phyloP scores from a whole-genome alignment of 2,113 vertebrate genomes.

The Triplophysa siluroides region DNA sequence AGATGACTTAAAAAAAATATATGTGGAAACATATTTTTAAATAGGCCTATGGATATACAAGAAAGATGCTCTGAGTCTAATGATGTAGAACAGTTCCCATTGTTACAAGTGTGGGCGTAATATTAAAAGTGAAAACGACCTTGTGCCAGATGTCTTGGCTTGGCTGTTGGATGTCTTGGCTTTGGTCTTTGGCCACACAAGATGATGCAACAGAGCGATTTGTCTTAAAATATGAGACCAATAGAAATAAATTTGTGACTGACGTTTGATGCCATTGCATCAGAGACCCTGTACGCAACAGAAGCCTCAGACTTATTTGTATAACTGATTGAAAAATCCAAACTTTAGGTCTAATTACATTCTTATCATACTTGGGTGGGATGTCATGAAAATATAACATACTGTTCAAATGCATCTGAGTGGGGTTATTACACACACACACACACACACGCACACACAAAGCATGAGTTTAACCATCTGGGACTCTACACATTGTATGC shows the following conservation, averaged over 20 bases:
- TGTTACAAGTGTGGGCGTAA: conserved; percentile 14
- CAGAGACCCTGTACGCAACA: conserved; percentile 15
- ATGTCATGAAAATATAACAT: too few relatives aligned
- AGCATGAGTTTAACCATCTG: conserved; percentile 14
- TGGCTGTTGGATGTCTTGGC: conserved; percentile 41
- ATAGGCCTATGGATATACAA: neutral
- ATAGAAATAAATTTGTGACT: conserved; percentile 36
- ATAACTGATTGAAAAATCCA: conserved; percentile 1
- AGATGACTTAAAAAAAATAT: neutral
- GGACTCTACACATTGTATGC: conserved; percentile 48
- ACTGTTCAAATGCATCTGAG: too few relatives aligned
- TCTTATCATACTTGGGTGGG: conserved; percentile 34
- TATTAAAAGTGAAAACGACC: conserved; percentile 27
- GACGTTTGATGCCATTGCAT: conserved; percentile 18
- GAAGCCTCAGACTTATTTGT: conserved; percentile 3
- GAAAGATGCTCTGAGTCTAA: neutral
- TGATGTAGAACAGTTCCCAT: conserved; percentile 29
- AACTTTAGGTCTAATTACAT: neutral
- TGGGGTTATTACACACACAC: neutral
- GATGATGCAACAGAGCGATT: conserved; percentile 40
- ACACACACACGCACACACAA: neutral
- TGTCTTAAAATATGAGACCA: conserved; percentile 47
- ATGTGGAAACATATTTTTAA: too few relatives aligned
- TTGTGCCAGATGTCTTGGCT: conserved; percentile 31
- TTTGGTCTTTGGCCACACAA: conserved; percentile 48